Percentiles rank a stretch among this genome's conserved stretches.
Evolutionary conservation across 2,888 invertebrate genomes (phyloP).

Genomic region (Ormyrus nitidulus): DNA sequence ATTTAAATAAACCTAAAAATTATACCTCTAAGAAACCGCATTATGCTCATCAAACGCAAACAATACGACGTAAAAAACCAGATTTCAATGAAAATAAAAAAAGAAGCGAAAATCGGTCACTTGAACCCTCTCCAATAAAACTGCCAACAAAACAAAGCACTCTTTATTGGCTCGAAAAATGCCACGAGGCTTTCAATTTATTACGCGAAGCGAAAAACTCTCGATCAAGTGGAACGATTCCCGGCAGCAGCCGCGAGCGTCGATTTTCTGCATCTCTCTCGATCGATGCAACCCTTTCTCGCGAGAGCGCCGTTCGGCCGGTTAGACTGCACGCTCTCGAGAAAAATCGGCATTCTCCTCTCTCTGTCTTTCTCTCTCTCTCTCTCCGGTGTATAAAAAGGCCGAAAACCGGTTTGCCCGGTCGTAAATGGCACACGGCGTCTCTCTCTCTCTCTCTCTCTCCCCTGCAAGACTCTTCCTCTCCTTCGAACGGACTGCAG

Average conservation of each 20-base stretch:
- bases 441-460: background rate
- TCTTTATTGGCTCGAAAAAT: no score
- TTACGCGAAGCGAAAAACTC: no score
- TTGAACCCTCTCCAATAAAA: no score
- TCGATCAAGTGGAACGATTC: conserved; percentile 2
- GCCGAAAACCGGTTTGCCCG: conserved; percentile 45
- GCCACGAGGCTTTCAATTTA: no score
- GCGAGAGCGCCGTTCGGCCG: conserved; percentile 7
- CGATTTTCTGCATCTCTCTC: background rate
- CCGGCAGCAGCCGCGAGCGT: no score
- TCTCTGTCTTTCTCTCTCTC: background rate
- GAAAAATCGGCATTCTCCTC: conserved; percentile 47
- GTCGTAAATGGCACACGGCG: conserved; percentile 46
- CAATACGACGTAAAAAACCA: no score
- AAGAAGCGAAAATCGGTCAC: no score
- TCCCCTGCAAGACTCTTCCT: background rate
- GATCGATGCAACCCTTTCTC: conserved; percentile 21
- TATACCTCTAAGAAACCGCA: no score
- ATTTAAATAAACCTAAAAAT: no score
- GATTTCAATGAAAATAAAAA: no score
- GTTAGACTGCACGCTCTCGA: conserved; percentile 8
- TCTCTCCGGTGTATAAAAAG: conserved; percentile 17
- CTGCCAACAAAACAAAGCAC: no score
- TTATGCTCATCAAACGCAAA: no score
- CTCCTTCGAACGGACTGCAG: background rate